These are phyloP conservation scores for Passer montanus DNA, from an alignment of 2,113 vertebrate genomes.

Conservation along the genomic window DNA sequence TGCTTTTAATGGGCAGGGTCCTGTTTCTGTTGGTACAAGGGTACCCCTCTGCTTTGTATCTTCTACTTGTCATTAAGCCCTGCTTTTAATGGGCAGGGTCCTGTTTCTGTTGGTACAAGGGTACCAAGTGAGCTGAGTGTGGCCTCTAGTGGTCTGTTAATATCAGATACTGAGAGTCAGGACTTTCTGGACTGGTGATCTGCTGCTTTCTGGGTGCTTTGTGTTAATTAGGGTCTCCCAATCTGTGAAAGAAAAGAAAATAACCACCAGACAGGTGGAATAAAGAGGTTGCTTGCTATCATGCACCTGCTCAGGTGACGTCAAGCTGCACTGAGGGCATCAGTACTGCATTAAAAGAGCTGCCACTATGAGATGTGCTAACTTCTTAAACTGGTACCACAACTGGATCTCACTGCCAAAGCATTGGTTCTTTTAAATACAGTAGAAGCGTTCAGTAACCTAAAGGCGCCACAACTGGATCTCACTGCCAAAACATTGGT, in stretches of 20 bases:
- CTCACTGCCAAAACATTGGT: not conserved
- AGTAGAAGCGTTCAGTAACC: not conserved
- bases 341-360: not conserved
- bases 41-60: too few species aligned
- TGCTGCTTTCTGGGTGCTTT: not conserved
- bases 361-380: not conserved
- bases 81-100: not conserved
- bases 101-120: not conserved
- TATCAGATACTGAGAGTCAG: not conserved
- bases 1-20: not conserved
- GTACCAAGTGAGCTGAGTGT: not conserved
- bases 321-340: not conserved
- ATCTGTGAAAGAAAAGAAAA: not conserved
- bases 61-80: not conserved
- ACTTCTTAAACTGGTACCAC: not conserved
- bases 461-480: not conserved
- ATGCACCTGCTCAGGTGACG: not conserved
- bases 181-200: not conserved
- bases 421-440: not conserved
- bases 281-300: not conserved
- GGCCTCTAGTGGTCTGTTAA: slow-evolving; percentile 54
- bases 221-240: not conserved
- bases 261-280: not conserved
- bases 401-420: not conserved
- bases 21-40: not conserved